These are phyloP conservation scores for Lateolabrax maculatus DNA, from an alignment of 2,797 vertebrate species.

Conservation along the genomic window DNA sequence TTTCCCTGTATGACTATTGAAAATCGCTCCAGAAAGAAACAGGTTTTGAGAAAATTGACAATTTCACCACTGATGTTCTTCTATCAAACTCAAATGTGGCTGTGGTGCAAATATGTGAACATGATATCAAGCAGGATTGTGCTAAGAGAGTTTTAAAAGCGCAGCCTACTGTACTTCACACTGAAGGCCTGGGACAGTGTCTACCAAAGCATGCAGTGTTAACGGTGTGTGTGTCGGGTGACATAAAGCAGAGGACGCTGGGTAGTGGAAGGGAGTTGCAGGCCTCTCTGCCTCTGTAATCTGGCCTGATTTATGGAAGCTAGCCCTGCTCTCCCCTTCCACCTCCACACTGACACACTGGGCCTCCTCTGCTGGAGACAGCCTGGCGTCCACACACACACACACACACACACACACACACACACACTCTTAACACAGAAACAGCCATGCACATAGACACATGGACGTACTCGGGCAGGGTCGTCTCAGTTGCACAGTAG, in stretches of 20 bases:
- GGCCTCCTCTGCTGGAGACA: constrained; percentile 98
- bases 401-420: constrained; percentile 30
- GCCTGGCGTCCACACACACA: constrained; percentile 90
- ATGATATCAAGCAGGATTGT: neutral
- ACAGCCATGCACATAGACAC: constrained; percentile 55
- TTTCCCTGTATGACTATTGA: neutral
- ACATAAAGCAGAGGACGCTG: constrained; percentile 95
- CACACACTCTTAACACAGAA: constrained; percentile 27
- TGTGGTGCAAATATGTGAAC: neutral
- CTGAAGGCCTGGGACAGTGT: constrained; percentile 1
- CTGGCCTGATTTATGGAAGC: constrained; percentile 97
- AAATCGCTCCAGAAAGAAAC: constrained; percentile 15
- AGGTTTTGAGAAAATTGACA: constrained; percentile 2
- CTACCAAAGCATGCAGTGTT: constrained; percentile 42
- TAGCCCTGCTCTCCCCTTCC: constrained; percentile 86
- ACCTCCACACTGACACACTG: constrained; percentile 79
- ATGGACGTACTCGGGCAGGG: constrained; percentile 56
- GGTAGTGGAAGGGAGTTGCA: constrained; percentile 90
- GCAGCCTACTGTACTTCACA: constrained; percentile 6
- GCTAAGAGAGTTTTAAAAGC: neutral
- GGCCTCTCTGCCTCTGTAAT: constrained; percentile 93
- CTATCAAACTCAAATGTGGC: constrained; percentile 30
- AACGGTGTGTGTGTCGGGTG: constrained; percentile 92
- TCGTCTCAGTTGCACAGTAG: constrained; percentile 71
- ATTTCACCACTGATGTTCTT: neutral